These are phyloP conservation scores for Hyposoter dolosus DNA, from an alignment of 2,888 invertebrate genomes.

Conservation along the genomic window DNA sequence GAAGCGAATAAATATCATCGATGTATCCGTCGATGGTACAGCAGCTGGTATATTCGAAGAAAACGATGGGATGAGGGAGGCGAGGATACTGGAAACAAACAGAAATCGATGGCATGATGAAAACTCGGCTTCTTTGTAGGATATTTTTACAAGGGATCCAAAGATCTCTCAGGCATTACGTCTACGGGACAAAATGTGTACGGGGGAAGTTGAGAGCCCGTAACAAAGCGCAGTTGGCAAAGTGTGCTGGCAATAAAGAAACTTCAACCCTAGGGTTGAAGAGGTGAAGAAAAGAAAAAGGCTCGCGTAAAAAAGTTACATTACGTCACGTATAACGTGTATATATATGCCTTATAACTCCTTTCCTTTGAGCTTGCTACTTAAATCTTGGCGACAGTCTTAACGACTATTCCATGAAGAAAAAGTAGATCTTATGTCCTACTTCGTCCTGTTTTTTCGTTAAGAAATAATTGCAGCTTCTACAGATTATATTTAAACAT, in stretches of 20 bases:
- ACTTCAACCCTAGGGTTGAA: slow-evolving; percentile 30
- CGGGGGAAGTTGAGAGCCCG: slow-evolving; percentile 74
- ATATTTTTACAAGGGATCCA: slow-evolving; percentile 49
- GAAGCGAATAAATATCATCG: not conserved
- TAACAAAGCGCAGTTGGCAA: slow-evolving; percentile 71
- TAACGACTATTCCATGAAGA: slow-evolving; percentile 21
- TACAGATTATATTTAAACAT: not conserved
- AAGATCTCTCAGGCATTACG: slow-evolving; percentile 13
- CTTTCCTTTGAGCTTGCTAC: slow-evolving; percentile 19
- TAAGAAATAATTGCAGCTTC: not conserved
- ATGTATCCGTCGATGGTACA: slow-evolving; percentile 36
- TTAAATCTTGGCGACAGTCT: slow-evolving; percentile 17
- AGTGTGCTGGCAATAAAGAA: slow-evolving; percentile 69
- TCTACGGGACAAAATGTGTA: slow-evolving; percentile 69
- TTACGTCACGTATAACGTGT: not conserved
- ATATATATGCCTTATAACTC: not conserved
- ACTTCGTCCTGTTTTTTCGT: not conserved
- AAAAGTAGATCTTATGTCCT: not conserved
- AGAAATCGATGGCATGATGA: slow-evolving; percentile 1
- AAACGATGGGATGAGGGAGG: not conserved
- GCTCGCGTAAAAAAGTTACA: slow-evolving; percentile 35
- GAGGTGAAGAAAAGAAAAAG: slow-evolving; percentile 31
- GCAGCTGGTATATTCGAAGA: slow-evolving; percentile 3
- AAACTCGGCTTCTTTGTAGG: not conserved
- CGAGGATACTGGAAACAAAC: not conserved